Evolutionary conservation across 2,888 invertebrate genomes (phyloP).

Genomic region (Drosophila koepferae): DNA sequence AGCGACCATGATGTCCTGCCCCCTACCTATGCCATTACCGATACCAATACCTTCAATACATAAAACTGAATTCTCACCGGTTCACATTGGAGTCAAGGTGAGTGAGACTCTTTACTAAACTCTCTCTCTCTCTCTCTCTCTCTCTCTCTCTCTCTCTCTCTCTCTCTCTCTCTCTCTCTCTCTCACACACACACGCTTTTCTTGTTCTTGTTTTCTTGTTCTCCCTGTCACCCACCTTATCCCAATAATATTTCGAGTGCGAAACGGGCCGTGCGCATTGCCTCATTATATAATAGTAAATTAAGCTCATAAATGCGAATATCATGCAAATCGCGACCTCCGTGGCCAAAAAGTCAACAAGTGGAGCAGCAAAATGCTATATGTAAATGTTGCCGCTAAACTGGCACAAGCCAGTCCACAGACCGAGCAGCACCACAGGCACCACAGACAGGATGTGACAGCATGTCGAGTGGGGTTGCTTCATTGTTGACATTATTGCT

Average conservation of each 20-base stretch:
- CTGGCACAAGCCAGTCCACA: conserved; percentile 44
- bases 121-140: neutral
- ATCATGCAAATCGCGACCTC: conserved; percentile 74
- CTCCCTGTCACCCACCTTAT: neutral
- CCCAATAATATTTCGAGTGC: conserved; percentile 14
- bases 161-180: neutral
- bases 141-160: neutral
- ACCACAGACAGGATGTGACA: conserved; percentile 59
- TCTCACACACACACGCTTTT: neutral
- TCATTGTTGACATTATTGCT: conserved; percentile 79
- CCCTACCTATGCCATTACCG: conserved; percentile 85
- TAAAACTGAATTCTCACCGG: conserved; percentile 84
- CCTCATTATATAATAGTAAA: conserved; percentile 75
- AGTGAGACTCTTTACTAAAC: conserved; percentile 70
- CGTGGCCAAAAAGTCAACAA: conserved; percentile 64
- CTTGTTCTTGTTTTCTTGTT: no score
- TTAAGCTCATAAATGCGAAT: conserved; percentile 73
- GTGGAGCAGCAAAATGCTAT: conserved; percentile 70
- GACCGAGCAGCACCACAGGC: conserved; percentile 22
- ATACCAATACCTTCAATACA: conserved; percentile 85
- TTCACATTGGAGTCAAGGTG: conserved; percentile 86
- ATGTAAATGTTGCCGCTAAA: conserved; percentile 67
- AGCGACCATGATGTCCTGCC: conserved; percentile 86
- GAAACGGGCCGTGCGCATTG: conserved; percentile 23
- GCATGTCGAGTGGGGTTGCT: conserved; percentile 54